phyloP scores from a whole-genome alignment of 2,888 invertebrate genomes.

The Myopa testacea region DNA sequence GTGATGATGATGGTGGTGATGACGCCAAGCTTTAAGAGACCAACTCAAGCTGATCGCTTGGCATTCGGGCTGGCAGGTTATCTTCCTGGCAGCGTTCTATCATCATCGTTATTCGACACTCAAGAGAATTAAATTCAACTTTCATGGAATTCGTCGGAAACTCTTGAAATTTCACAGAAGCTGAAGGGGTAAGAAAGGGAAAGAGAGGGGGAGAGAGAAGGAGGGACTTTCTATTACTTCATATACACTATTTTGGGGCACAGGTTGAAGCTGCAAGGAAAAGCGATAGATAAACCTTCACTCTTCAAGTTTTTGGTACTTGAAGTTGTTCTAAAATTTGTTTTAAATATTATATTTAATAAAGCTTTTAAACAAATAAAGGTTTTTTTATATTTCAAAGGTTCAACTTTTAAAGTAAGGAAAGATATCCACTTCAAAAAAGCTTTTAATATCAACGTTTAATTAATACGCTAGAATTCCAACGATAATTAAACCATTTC shows the following conservation, averaged over 20 bases:
- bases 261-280: too few species aligned
- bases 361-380: too few species aligned
- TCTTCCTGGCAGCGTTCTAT: not conserved
- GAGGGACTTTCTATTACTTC: too few species aligned
- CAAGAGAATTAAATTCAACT: too few species aligned
- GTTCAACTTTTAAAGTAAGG: too few species aligned
- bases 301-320: too few species aligned
- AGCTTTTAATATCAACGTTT: not conserved
- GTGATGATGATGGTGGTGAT: not conserved
- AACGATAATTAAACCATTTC: not conserved
- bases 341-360: too few species aligned
- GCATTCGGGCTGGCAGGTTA: not conserved
- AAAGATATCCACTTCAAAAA: not conserved
- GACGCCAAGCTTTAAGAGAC: not conserved
- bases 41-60: not conserved
- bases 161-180: not conserved
- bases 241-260: too few species aligned
- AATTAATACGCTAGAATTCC: constrained; percentile 4
- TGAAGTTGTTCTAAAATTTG: too few species aligned
- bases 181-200: not conserved
- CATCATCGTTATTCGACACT: too few species aligned
- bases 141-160: not conserved
- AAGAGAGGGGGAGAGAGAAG: not conserved
- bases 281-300: too few species aligned
- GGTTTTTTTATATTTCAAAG: too few species aligned